A percentile compares a stretch with the other conserved stretches of the same genome.
Evolutionary conservation across 2,797 vertebrate species (phyloP).

Genomic region (Rhadinocentrus ornatus): DNA sequence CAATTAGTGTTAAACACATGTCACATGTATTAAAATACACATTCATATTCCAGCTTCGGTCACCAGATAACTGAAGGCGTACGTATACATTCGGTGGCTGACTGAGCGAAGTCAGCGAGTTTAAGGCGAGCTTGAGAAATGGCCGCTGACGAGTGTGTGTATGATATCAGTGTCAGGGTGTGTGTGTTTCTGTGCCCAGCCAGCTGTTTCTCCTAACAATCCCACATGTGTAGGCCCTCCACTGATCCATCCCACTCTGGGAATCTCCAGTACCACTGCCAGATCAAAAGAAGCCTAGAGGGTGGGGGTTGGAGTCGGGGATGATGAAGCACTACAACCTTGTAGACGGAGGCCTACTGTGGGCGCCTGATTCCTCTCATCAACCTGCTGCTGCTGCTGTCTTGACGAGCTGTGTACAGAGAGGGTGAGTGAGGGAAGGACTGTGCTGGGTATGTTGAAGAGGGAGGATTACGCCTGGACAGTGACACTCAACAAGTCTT

Average conservation of each 20-base stretch:
- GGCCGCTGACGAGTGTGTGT: slow-evolving; percentile 67
- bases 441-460: slow-evolving; percentile 88
- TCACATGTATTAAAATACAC: no score
- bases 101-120: slow-evolving; percentile 10
- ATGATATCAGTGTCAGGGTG: slow-evolving; percentile 79
- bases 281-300: slow-evolving; percentile 79
- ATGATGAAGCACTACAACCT: slow-evolving; percentile 86
- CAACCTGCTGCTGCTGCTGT: slow-evolving; percentile 85
- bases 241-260: slow-evolving; percentile 84
- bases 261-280: slow-evolving; percentile 86
- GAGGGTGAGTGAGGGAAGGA: slow-evolving; percentile 85
- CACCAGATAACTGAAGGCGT: slow-evolving; percentile 37
- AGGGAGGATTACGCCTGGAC: slow-evolving; percentile 86
- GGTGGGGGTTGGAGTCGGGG: slow-evolving; percentile 70
- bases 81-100: slow-evolving; percentile 42
- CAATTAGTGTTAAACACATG: not conserved
- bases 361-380: slow-evolving; percentile 90
- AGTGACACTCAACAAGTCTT: slow-evolving; percentile 92
- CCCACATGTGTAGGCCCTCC: slow-evolving; percentile 75
- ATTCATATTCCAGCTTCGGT: not conserved
- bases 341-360: slow-evolving; percentile 83
- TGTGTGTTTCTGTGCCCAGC: slow-evolving; percentile 68
- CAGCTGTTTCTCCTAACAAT: slow-evolving; percentile 85
- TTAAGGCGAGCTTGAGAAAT: slow-evolving; percentile 73
- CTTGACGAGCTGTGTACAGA: slow-evolving; percentile 90